Conservation (phyloP, 2,888 invertebrate genomes). For the Cephus runcator region DNA sequence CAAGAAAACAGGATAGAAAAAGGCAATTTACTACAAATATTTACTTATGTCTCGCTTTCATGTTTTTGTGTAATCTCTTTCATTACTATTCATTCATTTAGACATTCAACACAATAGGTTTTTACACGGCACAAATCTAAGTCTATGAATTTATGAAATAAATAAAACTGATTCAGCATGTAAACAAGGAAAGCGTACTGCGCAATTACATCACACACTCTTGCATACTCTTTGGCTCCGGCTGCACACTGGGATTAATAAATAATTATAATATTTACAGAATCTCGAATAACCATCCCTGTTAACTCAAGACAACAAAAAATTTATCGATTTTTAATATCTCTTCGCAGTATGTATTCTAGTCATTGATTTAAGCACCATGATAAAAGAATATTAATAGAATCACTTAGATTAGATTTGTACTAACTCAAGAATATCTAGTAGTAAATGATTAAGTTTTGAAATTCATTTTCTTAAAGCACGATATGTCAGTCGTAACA, state of each 20-base stretch:
- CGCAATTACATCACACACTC: neutral
- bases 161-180: neutral
- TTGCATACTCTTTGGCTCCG: neutral
- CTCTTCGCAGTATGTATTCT: neutral
- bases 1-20: neutral
- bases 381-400: neutral
- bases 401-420: neutral
- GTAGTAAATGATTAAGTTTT: neutral
- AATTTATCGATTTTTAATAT: neutral
- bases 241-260: neutral
- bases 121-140: neutral
- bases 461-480: neutral
- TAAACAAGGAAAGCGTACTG: neutral
- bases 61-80: neutral
- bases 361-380: neutral
- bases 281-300: neutral
- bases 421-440: neutral
- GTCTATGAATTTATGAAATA: neutral
- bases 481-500: neutral
- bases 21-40: neutral
- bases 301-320: neutral
- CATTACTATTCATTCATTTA: neutral
- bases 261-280: neutral
- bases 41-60: too few species aligned
- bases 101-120: neutral